Conservation (phyloP, 2,888 invertebrate genomes). For the Pheosia gnoma region DNA sequence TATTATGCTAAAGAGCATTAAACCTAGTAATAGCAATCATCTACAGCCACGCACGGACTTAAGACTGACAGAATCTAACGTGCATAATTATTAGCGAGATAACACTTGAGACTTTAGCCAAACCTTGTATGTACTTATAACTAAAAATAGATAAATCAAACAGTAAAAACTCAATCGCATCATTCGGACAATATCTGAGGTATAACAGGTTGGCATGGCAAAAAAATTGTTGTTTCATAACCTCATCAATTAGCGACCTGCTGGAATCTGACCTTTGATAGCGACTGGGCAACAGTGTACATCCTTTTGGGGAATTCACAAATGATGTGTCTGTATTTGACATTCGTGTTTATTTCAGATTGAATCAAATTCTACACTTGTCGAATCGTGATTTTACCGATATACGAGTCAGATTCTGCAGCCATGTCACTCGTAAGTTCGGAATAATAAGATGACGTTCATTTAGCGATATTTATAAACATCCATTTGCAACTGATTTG, state of each 20-base stretch:
- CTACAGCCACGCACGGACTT: too few relatives aligned
- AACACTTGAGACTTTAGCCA: too few relatives aligned
- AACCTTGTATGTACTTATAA: neutral
- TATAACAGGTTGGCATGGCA: slow-evolving; percentile 15
- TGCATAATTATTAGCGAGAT: too few relatives aligned
- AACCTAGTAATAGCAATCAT: too few relatives aligned
- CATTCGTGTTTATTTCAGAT: neutral
- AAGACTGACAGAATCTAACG: too few relatives aligned
- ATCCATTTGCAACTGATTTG: neutral
- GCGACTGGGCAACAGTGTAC: slow-evolving; percentile 10
- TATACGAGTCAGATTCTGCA: neutral
- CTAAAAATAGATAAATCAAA: slow-evolving; percentile 3
- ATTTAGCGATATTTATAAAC: neutral
- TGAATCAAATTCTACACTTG: too few relatives aligned
- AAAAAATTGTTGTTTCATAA: slow-evolving; percentile 19
- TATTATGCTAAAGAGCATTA: too few relatives aligned
- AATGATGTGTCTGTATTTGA: neutral
- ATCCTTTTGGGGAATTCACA: slow-evolving; percentile 14
- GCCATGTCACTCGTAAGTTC: neutral
- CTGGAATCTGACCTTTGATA: slow-evolving; percentile 15
- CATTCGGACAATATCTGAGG: slow-evolving; percentile 12
- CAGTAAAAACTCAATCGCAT: slow-evolving; percentile 18
- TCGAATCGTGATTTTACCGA: neutral
- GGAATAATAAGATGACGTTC: neutral
- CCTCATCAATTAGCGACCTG: slow-evolving; percentile 21